phyloP scores from a whole-genome alignment of 2,113 vertebrate species.

The Gymnorhina tibicen region DNA sequence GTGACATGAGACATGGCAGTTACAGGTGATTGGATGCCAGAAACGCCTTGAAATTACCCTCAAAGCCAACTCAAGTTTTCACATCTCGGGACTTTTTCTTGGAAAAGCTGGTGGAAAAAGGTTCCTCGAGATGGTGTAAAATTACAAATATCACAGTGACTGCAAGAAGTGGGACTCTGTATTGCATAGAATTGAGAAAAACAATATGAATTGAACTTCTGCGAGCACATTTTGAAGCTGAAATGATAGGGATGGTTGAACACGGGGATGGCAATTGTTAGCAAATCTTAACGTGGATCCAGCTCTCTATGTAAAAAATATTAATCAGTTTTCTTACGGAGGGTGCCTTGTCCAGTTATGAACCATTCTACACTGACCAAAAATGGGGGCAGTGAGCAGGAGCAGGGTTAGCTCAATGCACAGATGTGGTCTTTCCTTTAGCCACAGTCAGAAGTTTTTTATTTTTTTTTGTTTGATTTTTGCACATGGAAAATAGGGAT shows the following conservation, averaged over 20 bases:
- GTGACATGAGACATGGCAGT: background rate
- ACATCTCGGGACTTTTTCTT: background rate
- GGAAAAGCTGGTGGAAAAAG: background rate
- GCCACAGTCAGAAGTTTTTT: background rate
- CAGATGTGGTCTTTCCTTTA: rapidly evolving
- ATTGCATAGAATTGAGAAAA: background rate
- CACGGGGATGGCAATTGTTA: background rate
- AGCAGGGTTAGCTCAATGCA: background rate
- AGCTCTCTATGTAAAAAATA: background rate
- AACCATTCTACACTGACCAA: background rate
- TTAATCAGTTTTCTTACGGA: background rate
- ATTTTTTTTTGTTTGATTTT: background rate
- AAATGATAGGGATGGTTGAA: background rate
- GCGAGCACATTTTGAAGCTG: background rate
- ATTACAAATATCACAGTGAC: background rate
- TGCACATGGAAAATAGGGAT: rapidly evolving
- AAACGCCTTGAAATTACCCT: background rate
- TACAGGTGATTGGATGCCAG: background rate
- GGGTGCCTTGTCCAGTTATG: background rate
- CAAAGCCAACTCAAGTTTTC: background rate
- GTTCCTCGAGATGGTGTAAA: background rate
- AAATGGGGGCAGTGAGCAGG: background rate
- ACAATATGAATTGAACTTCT: background rate
- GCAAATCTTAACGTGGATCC: background rate
- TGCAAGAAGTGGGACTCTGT: background rate